Conservation (phyloP, 2,113 vertebrate genomes). For the Psettodes erumei region DNA sequence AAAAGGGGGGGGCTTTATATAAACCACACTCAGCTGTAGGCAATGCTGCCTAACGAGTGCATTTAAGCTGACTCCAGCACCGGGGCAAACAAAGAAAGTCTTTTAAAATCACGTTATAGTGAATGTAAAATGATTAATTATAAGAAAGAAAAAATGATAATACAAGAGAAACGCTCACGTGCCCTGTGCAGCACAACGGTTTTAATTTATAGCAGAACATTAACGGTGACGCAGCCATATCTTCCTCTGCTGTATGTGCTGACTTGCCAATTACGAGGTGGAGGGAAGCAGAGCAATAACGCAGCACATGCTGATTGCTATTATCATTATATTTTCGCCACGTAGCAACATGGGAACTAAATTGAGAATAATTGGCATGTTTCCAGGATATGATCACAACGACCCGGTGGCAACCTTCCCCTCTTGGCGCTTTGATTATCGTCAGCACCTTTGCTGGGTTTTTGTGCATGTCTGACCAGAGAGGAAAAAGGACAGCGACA, state of each 20-base stretch:
- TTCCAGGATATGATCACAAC: slow-evolving; percentile 22
- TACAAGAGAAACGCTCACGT: neutral
- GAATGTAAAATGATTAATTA: neutral
- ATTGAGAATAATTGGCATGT: neutral
- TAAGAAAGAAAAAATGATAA: neutral
- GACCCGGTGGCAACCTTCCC: neutral
- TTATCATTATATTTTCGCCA: slow-evolving; percentile 5
- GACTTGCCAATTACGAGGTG: slow-evolving; percentile 26
- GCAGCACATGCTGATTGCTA: neutral
- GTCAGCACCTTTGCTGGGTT: slow-evolving; percentile 25
- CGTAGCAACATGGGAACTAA: neutral
- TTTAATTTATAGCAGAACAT: neutral
- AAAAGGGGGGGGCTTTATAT: neutral
- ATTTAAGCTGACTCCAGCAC: neutral
- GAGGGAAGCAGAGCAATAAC: neutral
- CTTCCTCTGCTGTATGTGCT: neutral
- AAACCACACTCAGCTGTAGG: neutral
- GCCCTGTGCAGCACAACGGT: neutral
- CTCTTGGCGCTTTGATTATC: slow-evolving; percentile 36
- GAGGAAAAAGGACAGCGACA: slow-evolving; percentile 33
- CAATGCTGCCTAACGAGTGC: neutral
- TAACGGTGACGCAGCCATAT: neutral
- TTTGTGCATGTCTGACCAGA: slow-evolving; percentile 14
- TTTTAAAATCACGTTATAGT: neutral
- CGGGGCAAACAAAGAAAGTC: neutral